Base-by-base conservation (phyloP, 2,113 vertebrate species). In the Daubentonia madagascariensis region DNA sequence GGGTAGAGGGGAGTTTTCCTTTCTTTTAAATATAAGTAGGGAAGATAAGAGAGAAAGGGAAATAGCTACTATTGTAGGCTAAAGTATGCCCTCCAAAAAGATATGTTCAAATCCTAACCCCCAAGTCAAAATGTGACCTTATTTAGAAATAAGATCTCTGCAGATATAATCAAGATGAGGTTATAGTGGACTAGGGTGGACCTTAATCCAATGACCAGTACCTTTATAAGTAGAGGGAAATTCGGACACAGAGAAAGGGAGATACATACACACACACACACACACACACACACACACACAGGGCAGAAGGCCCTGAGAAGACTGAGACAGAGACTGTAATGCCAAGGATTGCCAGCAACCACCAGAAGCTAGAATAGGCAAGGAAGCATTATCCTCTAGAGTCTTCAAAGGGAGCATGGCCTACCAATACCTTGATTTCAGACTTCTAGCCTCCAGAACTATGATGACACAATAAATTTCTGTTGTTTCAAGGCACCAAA, bases 201-300 rank as follows among this genome's bases (percentile, higher is more conserved):
- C 22, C n/a, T 8, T 61, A 59, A 94, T 75, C 43, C 32, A 80
- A 35, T 35, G 32, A 85, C 5, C 45, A 1, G 3, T 81, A 6
- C 75, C 37, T 18, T 91, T 96, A 43, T 35, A 93, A 72, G 20
- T 50, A 65, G 32, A 94, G 20, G 79, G n/a, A 93, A 96, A 75
- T 30, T 40, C 59, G 32, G 40, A 59, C 20, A 75, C 18, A 91
- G 8, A 88, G 48, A 70, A 86, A 70, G 13, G 16, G 10, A 57
- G 20, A 81, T 35, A 43, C 52, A 80, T 35, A 48, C 25, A 72
- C 6, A 18, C 25, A 61, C 10, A 23, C 11, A 5, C 25, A 30
- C 10, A 28, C 22, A 61, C 59, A 50, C 63, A 80, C 45, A 52
- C 23, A 70, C 8, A 18, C 25, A 54, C 10, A 76, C 9, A 43